phyloP scores from a whole-genome alignment of 2,797 vertebrate species.

The Sebastiscus tertius region DNA sequence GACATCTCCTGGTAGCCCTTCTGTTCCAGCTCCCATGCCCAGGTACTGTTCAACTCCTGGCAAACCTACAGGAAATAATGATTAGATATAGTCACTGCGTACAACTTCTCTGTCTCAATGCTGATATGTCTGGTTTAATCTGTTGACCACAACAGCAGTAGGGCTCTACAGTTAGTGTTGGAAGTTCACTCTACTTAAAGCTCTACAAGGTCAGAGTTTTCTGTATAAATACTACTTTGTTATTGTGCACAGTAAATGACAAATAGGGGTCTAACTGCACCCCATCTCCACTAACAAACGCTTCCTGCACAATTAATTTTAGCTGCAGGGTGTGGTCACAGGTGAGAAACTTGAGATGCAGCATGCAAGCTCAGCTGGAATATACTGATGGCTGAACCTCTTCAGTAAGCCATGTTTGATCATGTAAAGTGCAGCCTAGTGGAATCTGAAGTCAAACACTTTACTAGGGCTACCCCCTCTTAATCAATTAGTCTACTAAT shows the following conservation, averaged over 20 bases:
- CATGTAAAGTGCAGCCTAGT: background rate
- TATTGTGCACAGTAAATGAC: background rate
- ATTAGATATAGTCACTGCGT: background rate
- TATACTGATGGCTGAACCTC: background rate
- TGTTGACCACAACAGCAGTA: background rate
- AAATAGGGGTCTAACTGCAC: background rate
- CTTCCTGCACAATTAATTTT: background rate
- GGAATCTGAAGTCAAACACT: background rate
- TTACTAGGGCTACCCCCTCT: too few species aligned
- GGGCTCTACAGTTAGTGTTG: background rate
- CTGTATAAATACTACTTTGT: background rate
- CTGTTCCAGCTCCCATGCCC: constrained; percentile 99
- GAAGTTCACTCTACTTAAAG: background rate
- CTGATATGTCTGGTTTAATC: background rate
- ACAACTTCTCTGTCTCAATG: background rate
- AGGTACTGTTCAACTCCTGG: constrained; percentile 96
- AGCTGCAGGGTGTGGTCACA: background rate
- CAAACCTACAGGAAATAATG: constrained; percentile 86
- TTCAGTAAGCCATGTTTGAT: background rate
- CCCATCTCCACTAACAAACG: background rate
- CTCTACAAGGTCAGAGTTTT: background rate
- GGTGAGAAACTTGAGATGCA: background rate
- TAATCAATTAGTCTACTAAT: too few species aligned
- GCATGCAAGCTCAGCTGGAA: background rate
- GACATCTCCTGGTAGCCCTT: constrained; percentile 97